A percentile compares a stretch with the other conserved stretches of the same genome.
phyloP scores from a whole-genome alignment of 2,888 invertebrate species.

The Hydraecia micacea region DNA sequence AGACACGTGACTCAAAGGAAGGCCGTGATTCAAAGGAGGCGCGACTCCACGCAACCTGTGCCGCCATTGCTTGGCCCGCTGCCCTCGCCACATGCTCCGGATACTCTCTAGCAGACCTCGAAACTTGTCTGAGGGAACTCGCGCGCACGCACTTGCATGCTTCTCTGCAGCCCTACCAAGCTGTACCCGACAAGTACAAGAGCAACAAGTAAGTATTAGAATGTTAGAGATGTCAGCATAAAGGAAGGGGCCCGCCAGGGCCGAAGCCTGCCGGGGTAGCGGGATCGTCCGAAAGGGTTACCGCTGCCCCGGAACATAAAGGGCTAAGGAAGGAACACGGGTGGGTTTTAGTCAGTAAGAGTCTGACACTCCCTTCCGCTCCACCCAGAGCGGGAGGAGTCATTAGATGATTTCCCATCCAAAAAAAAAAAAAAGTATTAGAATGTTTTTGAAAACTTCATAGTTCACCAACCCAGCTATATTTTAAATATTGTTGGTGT shows the following conservation, averaged over 20 bases:
- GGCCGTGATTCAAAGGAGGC: slow-evolving; percentile 44
- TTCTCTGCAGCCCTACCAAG: slow-evolving; percentile 93
- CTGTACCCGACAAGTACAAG: slow-evolving; percentile 97
- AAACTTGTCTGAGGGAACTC: slow-evolving; percentile 92
- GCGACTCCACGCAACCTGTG: slow-evolving; percentile 66
- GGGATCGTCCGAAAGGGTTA: too few relatives aligned
- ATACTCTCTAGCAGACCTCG: slow-evolving; percentile 91
- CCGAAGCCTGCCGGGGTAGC: too few relatives aligned
- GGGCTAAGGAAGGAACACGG: too few relatives aligned
- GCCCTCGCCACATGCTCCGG: slow-evolving; percentile 92
- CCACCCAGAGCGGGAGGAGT: too few relatives aligned
- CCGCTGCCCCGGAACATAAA: too few relatives aligned
- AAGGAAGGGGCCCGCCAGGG: too few relatives aligned
- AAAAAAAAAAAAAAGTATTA: too few relatives aligned
- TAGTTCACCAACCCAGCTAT: neutral
- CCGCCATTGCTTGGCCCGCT: slow-evolving; percentile 91
- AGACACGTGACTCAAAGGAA: slow-evolving; percentile 45
- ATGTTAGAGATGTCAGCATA: too few relatives aligned
- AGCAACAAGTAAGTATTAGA: slow-evolving; percentile 91
- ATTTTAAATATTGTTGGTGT: neutral
- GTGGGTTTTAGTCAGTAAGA: too few relatives aligned
- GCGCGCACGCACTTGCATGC: slow-evolving; percentile 93
- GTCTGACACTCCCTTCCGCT: too few relatives aligned
- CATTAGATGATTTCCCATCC: too few relatives aligned
- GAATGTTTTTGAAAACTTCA: neutral